Base-by-base conservation (phyloP, 2,113 vertebrate genomes). In the Mugil cephalus region DNA sequence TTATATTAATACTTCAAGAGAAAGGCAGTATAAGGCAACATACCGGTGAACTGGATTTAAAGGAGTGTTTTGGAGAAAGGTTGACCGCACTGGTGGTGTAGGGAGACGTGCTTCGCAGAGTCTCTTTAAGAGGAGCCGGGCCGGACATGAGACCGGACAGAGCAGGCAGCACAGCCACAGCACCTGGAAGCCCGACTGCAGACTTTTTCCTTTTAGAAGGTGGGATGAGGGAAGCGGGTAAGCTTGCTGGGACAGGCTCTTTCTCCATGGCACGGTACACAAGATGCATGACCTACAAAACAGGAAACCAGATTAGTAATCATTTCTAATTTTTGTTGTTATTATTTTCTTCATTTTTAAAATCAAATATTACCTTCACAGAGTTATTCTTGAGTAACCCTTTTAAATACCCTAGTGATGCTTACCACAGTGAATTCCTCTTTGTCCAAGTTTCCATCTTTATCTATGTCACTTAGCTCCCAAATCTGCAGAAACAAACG, bases 401-500 rank as follows among this genome's bases (percentile, higher is more conserved):
- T 7, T 35, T 46, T 6, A 24, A 47, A 13, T 5, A 8, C 42
- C 12, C 1, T 10, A 52, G 58, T 34, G 1, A 17, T 15, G 36
- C 94, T 86, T 90, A 97, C 98, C 96, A 99, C 98, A 68, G 95
- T 95, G 84, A 99, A 99, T 81, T 99, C 98, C 0, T 99, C 98
- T 89, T 94, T 96, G 87, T 99, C 98, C 93, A 99, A 89, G 74
- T 95, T 93, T n/a, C 98, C 98, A 67, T 99, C 96, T 90, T 96
- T 97, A 85, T 98, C 97, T 1, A 98, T 95, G 86, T 99, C 98
- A 81, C 98, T 98, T 69, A 99, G 94, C 76, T 99, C 97, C 98
- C 98, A 99, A 72, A 99, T 97, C 98, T 99, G 69, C 3, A 74
- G 13, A 63, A 42, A 71, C 8, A 74, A 55, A 12, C 69, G 53